Percentiles rank a stretch among this genome's conserved stretches.
phyloP scores from a whole-genome alignment of 1,140 invertebrate species.

The Plodia interpunctella region DNA sequence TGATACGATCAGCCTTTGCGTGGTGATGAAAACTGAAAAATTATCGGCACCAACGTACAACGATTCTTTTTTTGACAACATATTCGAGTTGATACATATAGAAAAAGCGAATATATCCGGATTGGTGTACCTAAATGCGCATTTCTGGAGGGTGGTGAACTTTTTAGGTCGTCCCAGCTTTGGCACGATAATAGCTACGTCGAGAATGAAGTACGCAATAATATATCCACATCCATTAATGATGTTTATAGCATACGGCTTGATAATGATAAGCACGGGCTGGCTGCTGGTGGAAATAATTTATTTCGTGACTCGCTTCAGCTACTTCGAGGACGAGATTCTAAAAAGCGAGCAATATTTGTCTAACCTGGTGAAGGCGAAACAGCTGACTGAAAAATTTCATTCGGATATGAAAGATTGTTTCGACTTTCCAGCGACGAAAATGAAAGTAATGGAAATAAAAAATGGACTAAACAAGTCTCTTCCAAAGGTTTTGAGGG shows the following conservation, averaged over 20 bases:
- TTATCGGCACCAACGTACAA: background rate
- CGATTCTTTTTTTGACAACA: background rate
- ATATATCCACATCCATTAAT: constrained; percentile 1
- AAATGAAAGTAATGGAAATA: constrained; percentile 19
- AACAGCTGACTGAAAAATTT: constrained; percentile 30
- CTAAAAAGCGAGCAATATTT: constrained; percentile 12
- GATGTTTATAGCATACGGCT: background rate
- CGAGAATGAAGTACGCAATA: background rate
- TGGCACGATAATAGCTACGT: background rate
- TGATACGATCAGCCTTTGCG: background rate
- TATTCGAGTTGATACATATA: background rate
- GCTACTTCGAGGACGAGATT: constrained; percentile 14
- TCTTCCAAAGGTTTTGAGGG: constrained; percentile 28
- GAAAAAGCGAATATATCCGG: background rate
- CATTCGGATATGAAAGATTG: constrained; percentile 25
- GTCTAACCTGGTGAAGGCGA: constrained; percentile 20
- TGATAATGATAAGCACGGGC: background rate
- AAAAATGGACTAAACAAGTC: constrained; percentile 20
- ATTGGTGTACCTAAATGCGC: background rate
- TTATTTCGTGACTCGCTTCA: background rate
- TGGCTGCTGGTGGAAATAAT: background rate
- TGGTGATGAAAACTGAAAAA: background rate
- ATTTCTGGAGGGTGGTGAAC: background rate
- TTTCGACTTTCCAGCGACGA: constrained; percentile 26
- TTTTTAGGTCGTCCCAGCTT: background rate